Evolutionary conservation across 1,140 invertebrate genomes (phyloP).

Genomic region (Heliconius congener): DNA sequence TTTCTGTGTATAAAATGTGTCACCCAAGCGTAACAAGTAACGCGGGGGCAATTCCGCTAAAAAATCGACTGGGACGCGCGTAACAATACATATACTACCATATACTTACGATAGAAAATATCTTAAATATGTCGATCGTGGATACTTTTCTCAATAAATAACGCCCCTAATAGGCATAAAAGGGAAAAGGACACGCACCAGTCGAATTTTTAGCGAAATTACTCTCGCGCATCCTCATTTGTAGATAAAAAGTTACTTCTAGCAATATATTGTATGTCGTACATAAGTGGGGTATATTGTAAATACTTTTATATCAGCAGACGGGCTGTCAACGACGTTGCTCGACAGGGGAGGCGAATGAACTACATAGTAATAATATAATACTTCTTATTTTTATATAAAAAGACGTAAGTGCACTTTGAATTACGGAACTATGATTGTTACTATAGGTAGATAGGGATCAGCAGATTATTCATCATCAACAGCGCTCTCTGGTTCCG

Average conservation of each 20-base stretch:
- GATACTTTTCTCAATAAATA: slow-evolving; percentile 30
- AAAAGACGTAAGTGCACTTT: slow-evolving; percentile 79
- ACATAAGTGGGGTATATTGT: slow-evolving; percentile 69
- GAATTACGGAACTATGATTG: slow-evolving; percentile 77
- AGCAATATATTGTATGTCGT: slow-evolving; percentile 74
- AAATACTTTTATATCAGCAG: slow-evolving; percentile 76
- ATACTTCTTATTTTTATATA: slow-evolving; percentile 63
- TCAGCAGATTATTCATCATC: slow-evolving; percentile 45
- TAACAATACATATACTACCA: slow-evolving; percentile 23
- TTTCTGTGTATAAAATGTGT: slow-evolving; percentile 80
- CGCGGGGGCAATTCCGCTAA: slow-evolving; percentile 55
- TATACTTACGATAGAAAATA: slow-evolving; percentile 22
- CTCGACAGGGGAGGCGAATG: slow-evolving; percentile 60
- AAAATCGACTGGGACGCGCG: slow-evolving; percentile 30
- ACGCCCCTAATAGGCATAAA: slow-evolving; percentile 22
- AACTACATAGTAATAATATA: slow-evolving; percentile 70
- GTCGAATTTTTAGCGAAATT: slow-evolving; percentile 54
- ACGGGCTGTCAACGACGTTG: slow-evolving; percentile 67
- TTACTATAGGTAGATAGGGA: slow-evolving; percentile 53
- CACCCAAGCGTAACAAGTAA: slow-evolving; percentile 74
- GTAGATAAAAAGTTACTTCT: slow-evolving; percentile 77
- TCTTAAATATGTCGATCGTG: slow-evolving; percentile 22
- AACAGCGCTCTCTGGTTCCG: slow-evolving; percentile 24
- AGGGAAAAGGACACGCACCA: slow-evolving; percentile 21
- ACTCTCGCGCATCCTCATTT: slow-evolving; percentile 58